Evolutionary conservation across 1,140 invertebrate genomes (phyloP), one percentile per base, ranked within the genome.

Genomic region (Bombyx mandarina): DNA sequence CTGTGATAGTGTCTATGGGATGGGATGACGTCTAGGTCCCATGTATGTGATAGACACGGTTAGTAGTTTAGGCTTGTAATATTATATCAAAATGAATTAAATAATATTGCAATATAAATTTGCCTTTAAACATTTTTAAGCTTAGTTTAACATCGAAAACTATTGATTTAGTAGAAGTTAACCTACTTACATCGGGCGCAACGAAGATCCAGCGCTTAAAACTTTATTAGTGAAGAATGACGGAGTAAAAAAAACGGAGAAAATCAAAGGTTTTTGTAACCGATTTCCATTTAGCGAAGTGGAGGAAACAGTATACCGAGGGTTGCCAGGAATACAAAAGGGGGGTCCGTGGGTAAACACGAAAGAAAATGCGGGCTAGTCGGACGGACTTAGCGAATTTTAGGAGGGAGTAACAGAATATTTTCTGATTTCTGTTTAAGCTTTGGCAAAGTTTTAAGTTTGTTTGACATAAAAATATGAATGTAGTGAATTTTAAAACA

Each of bases 241-340:
- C 43, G 7, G 12, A 22, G 43, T 8, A 22, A 54, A 22, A 18
- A 18, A 43, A 43, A 53, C n/a, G 48, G 18, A 45, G 45, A 43
- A 54, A 54, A 54, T 54, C 43, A 54, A 54, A 54, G n/a, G 43
- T 44, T 54, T 44, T 54, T 54, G 53, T 45, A 46, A 43, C 44
- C 53, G 43, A 54, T 54, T 54, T 54, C 53, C 53, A 54, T 54
- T 54, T 54, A 54, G 53, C 53, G 6, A 44, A 54, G 53, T 54
- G 43, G 53, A 45, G 45, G 53, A 54, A 54, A 54, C 53, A 44
- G 44, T 43, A 54, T 54, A 18, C 43, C 43, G 53, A 45, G 53
- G 7, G 22, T 12, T 53, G 52, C 18, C 35, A 43, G 42, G 42
- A 35, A 51, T 35, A 51, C 50, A 51, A 53, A 53, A 26, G 53